These are phyloP conservation scores for Mormyrops boulengeri DNA, from an alignment of 2,797 vertebrate genomes.

Conservation along the genomic window DNA sequence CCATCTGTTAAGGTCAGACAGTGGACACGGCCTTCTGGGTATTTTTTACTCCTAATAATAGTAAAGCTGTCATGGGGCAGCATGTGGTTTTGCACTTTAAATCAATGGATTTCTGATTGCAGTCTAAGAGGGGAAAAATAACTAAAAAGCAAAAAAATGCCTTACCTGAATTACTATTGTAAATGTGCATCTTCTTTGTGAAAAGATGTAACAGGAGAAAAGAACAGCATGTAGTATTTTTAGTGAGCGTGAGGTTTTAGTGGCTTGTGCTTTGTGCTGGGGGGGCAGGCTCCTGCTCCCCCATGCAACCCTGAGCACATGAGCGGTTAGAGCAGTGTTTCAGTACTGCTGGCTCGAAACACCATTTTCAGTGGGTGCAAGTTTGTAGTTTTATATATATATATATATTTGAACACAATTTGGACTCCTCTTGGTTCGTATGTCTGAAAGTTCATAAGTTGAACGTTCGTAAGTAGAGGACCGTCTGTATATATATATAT, in stretches of 20 bases:
- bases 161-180: background rate
- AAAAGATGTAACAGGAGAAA: background rate
- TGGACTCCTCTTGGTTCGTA: too few relatives aligned
- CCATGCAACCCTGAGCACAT: background rate
- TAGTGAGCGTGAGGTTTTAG: background rate
- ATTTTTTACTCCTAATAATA: background rate
- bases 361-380: too few relatives aligned
- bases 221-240: background rate
- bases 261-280: too few relatives aligned
- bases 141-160: background rate
- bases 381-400: too few relatives aligned
- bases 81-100: background rate
- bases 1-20: background rate
- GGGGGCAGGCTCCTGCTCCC: too few relatives aligned
- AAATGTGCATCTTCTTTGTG: background rate
- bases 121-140: background rate
- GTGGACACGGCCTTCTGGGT: background rate
- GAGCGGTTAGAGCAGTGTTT: background rate
- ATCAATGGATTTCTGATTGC: background rate
- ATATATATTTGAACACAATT: too few relatives aligned
- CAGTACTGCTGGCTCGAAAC: too few relatives aligned
- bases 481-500: too few relatives aligned
- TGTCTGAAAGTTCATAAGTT: too few relatives aligned
- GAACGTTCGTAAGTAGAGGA: too few relatives aligned
- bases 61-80: background rate